These are phyloP conservation scores for Hozukius guyotensis DNA, from an alignment of 2,797 vertebrate species.

Conservation along the genomic window DNA sequence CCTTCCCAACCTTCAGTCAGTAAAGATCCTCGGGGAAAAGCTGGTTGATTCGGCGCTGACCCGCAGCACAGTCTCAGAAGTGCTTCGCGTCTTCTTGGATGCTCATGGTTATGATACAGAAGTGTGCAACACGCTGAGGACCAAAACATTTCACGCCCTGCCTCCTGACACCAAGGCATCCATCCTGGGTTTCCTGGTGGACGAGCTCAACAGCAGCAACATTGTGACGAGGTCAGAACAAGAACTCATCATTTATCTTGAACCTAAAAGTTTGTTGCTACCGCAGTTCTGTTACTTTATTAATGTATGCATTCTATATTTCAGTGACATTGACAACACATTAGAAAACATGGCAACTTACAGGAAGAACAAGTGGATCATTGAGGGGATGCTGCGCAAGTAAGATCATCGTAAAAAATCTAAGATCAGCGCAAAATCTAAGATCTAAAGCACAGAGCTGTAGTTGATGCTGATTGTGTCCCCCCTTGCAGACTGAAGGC, in stretches of 20 bases:
- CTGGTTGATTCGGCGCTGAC: constrained; percentile 91
- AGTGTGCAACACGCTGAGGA: constrained; percentile 89
- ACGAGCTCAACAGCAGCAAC: constrained; percentile 92
- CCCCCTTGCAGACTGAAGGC: constrained; percentile 86
- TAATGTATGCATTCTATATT: constrained; percentile 2
- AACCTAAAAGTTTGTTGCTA: background rate
- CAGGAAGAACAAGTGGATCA: constrained; percentile 97
- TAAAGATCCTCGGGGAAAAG: constrained; percentile 96
- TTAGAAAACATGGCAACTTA: constrained; percentile 93
- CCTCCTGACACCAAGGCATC: constrained; percentile 90
- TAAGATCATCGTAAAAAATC: constrained; percentile 63
- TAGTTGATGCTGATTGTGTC: background rate
- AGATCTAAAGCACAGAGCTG: background rate
- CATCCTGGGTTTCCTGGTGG: constrained; percentile 91
- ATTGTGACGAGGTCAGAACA: constrained; percentile 87
- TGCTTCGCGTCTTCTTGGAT: constrained; percentile 92
- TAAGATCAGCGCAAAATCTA: too few relatives aligned
- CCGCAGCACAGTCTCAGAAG: constrained; percentile 92
- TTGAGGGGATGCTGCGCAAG: constrained; percentile 95
- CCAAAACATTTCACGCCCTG: constrained; percentile 93
- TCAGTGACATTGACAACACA: constrained; percentile 96
- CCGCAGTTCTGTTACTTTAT: background rate
- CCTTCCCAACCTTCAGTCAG: constrained; percentile 78
- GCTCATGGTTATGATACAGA: constrained; percentile 87
- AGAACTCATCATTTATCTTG: background rate